Evolutionary conservation across 2,113 vertebrate species (phyloP).

Genomic region (Dicerorhinus sumatrensis): DNA sequence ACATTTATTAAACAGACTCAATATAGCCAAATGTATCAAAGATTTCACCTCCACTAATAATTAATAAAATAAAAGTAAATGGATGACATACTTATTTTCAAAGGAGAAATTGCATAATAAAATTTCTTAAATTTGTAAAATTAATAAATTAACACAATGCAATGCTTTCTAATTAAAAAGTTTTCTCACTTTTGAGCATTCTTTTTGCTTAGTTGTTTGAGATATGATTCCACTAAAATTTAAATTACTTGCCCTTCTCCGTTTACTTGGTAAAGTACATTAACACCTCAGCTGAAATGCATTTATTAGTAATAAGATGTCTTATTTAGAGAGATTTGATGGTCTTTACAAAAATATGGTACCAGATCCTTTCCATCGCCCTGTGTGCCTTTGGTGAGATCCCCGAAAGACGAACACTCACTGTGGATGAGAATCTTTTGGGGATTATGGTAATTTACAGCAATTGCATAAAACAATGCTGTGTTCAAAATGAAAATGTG

Average conservation of each 20-base stretch:
- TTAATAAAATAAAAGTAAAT: slow-evolving; percentile 16
- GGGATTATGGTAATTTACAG: neutral
- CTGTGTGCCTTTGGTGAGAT: neutral
- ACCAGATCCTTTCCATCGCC: neutral
- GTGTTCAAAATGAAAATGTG: neutral
- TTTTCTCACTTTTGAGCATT: neutral
- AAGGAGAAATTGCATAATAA: neutral
- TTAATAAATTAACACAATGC: neutral
- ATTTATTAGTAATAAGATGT: neutral
- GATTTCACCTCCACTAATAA: neutral
- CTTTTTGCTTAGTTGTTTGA: neutral
- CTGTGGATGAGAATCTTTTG: neutral
- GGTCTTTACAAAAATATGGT: neutral
- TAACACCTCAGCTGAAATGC: neutral
- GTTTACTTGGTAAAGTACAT: neutral
- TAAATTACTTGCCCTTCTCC: neutral
- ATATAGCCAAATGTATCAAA: neutral
- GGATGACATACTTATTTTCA: neutral
- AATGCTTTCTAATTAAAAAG: neutral
- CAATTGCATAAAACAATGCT: neutral
- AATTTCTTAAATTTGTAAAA: neutral
- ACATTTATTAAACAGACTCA: neutral
- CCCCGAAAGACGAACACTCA: neutral
- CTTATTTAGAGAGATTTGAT: neutral
- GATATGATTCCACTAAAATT: slow-evolving; percentile 21